Conservation (phyloP, 1,140 invertebrate genomes). For the Drosophila tsacasi region DNA sequence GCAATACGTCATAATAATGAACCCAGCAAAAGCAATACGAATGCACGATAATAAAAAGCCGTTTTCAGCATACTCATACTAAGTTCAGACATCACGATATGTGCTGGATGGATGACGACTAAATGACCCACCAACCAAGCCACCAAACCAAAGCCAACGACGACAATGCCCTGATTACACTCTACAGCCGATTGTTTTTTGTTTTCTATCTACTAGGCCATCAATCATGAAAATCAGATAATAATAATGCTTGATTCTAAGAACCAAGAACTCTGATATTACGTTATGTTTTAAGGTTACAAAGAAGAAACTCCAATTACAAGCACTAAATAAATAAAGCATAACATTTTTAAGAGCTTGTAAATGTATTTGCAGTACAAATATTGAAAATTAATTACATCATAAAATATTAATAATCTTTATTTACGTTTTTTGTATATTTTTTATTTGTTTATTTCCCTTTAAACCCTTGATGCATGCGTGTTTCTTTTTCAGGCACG, state of each 20-base stretch:
- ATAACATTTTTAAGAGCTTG: neutral
- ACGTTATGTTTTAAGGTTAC: neutral
- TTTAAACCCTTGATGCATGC: neutral
- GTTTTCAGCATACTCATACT: constrained; percentile 43
- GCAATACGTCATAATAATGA: constrained; percentile 58
- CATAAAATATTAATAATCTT: neutral
- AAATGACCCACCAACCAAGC: constrained; percentile 26
- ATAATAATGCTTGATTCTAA: neutral
- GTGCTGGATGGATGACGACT: constrained; percentile 38
- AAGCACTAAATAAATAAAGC: neutral
- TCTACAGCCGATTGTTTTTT: constrained; percentile 19
- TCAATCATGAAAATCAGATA: constrained; percentile 22
- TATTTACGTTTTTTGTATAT: neutral
- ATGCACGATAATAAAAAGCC: constrained; percentile 48
- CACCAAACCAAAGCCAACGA: constrained; percentile 6
- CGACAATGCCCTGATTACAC: constrained; percentile 41
- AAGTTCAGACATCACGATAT: constrained; percentile 48
- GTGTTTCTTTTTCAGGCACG: neutral
- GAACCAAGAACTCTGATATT: neutral
- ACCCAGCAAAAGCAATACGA: constrained; percentile 36
- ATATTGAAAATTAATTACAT: neutral
- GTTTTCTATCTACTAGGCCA: constrained; percentile 24
- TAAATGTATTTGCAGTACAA: too few species aligned
- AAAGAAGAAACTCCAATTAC: neutral
- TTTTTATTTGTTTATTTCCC: neutral